A percentile compares a stretch with the other conserved stretches of the same genome.
Conservation (phyloP, 2,888 invertebrate genomes). For the Cephus runcator region DNA sequence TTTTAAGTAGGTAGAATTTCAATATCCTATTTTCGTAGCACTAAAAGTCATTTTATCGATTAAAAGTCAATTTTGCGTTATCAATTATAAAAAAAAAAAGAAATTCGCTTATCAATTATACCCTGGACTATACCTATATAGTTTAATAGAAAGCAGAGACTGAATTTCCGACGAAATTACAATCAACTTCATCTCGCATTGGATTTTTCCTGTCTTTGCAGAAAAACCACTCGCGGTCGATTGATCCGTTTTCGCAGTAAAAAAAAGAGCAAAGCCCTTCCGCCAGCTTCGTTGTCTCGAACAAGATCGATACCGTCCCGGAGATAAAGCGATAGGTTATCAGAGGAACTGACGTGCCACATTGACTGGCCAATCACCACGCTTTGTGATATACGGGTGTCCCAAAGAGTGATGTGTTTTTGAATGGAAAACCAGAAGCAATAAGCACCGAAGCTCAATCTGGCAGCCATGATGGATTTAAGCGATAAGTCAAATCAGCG, state of each 20-base stretch:
- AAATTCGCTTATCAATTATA: too few relatives aligned
- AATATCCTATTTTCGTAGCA: constrained; percentile 24
- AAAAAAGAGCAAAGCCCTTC: neutral
- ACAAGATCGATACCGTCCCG: neutral
- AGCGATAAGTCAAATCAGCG: neutral
- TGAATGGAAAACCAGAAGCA: neutral
- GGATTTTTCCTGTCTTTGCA: neutral
- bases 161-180: neutral
- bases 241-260: neutral
- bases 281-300: neutral
- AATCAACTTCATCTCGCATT: neutral
- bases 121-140: neutral
- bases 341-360: neutral
- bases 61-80: neutral
- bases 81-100: too few relatives aligned
- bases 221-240: neutral
- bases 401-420: neutral
- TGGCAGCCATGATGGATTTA: neutral
- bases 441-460: neutral
- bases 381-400: neutral
- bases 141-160: neutral
- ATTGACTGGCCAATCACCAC: neutral
- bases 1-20: constrained; percentile 26
- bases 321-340: neutral
- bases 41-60: neutral